phyloP scores from a whole-genome alignment of 2,113 vertebrate genomes.

The Toxostoma redivivum region DNA sequence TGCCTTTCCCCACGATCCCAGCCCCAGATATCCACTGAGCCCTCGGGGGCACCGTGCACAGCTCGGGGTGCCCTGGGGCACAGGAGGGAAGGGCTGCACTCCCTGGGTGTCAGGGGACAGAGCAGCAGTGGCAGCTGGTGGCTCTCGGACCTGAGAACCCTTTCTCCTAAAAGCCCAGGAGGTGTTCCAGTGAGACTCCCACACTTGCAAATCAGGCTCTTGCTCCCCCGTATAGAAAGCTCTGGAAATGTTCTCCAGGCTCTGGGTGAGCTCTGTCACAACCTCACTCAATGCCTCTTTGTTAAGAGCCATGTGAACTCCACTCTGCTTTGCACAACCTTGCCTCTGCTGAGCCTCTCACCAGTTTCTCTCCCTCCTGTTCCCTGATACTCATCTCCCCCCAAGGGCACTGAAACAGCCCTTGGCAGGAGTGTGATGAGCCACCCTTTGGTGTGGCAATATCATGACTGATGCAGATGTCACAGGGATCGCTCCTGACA shows the following conservation, averaged over 20 bases:
- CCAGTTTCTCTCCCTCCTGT: background rate
- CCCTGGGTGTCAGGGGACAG: background rate
- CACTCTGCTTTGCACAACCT: slow-evolving; percentile 50
- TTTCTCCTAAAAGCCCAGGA: background rate
- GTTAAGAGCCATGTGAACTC: slow-evolving; percentile 26
- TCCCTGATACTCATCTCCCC: slow-evolving; percentile 48
- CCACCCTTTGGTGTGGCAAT: slow-evolving; percentile 45
- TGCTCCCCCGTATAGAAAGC: background rate
- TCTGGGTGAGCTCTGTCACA: slow-evolving; percentile 24
- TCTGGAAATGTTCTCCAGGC: slow-evolving; percentile 22
- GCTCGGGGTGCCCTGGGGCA: background rate
- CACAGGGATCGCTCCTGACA: background rate
- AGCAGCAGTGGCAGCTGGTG: background rate
- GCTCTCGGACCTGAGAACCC: background rate
- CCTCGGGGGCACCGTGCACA: background rate
- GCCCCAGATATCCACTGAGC: background rate
- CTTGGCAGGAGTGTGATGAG: slow-evolving; percentile 10
- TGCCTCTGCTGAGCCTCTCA: background rate
- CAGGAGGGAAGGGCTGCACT: background rate
- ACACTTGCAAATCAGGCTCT: background rate
- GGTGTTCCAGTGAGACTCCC: background rate
- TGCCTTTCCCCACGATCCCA: slow-evolving; percentile 43
- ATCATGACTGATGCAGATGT: background rate
- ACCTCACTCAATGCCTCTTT: slow-evolving; percentile 45
- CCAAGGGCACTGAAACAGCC: slow-evolving; percentile 40